Evolutionary conservation across 1,140 invertebrate genomes (phyloP).

Genomic region (fruit fly (Drosophila melanogaster)): Release_6_plus_ISO1_MT NT_033777.3:9513501-9514000

Average conservation of each 20-base stretch:
- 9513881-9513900: slow-evolving; percentile 67
- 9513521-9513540: slow-evolving; percentile 53
- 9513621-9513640: slow-evolving; percentile 56
- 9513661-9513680: slow-evolving; percentile 60
- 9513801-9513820: slow-evolving; percentile 67
- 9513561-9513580: slow-evolving; percentile 56
- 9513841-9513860: slow-evolving; percentile 61
- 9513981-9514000: not conserved
- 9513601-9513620: slow-evolving; percentile 57
- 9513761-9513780: slow-evolving; percentile 43
- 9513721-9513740: slow-evolving; percentile 71
- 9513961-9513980: not conserved
- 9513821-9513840: slow-evolving; percentile 66
- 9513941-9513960: not conserved
- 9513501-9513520: slow-evolving; percentile 77
- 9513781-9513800: slow-evolving; percentile 36
- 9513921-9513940: slow-evolving; percentile 73
- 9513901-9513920: slow-evolving; percentile 54
- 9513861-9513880: slow-evolving; percentile 59
- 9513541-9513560: slow-evolving; percentile 53
- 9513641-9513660: slow-evolving; percentile 56
- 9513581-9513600: slow-evolving; percentile 52
- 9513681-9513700: slow-evolving; percentile 70
- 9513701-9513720: slow-evolving; percentile 70
- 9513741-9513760: slow-evolving; percentile 53